Evolutionary conservation across 2,797 vertebrate genomes (phyloP).

Genomic region (Smutsia temminckii): DNA sequence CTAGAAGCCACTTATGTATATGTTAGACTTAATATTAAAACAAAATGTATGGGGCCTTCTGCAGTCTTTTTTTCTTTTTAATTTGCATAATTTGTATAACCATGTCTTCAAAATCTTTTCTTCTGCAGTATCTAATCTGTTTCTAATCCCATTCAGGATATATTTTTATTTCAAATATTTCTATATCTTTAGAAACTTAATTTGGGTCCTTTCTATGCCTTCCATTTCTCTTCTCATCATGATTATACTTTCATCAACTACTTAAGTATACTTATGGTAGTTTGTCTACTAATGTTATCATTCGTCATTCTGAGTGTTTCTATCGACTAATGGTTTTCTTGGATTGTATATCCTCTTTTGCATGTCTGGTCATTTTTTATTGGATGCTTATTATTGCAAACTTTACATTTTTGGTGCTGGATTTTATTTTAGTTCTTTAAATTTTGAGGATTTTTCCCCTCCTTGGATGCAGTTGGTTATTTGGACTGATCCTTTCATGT

Average conservation of each 20-base stretch:
- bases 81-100: neutral
- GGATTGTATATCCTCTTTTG: neutral
- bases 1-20: neutral
- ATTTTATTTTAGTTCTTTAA: neutral
- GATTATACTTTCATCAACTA: neutral
- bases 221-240: neutral
- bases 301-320: neutral
- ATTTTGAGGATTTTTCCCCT: neutral
- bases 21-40: neutral
- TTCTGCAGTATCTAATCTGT: neutral
- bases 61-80: neutral
- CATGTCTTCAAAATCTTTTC: slow-evolving; percentile 4
- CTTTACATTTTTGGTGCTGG: neutral
- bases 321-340: neutral
- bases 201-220: neutral
- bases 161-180: slow-evolving; percentile 22
- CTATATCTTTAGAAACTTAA: neutral
- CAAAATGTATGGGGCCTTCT: neutral
- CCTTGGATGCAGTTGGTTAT: neutral
- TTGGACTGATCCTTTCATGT: neutral
- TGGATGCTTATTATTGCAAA: neutral
- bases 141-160: neutral
- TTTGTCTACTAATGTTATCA: neutral
- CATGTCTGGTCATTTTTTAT: neutral
- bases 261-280: neutral